Conservation (phyloP, 1,140 invertebrate genomes). For the Maconellicoccus hirsutus region DNA sequence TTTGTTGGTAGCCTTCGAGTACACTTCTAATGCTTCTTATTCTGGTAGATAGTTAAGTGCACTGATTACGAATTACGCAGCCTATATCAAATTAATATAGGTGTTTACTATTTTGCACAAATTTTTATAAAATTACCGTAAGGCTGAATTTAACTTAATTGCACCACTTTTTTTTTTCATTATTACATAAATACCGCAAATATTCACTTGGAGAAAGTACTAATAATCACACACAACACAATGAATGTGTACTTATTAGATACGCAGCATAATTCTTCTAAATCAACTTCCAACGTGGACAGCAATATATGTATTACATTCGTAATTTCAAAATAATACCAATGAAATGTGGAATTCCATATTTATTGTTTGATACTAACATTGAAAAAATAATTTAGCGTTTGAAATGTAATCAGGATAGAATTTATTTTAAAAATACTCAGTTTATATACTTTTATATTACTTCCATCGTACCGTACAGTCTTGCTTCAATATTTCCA, state of each 20-base stretch:
- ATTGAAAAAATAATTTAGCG: too few relatives aligned
- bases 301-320: conserved; percentile 13
- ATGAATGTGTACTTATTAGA: not conserved
- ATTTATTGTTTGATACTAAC: too few relatives aligned
- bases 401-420: too few relatives aligned
- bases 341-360: conserved; percentile 15
- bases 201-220: conserved; percentile 1
- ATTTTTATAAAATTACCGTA: not conserved
- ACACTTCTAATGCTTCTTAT: too few relatives aligned
- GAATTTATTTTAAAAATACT: too few relatives aligned
- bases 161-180: not conserved
- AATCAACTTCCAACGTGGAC: not conserved
- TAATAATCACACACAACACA: not conserved
- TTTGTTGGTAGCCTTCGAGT: too few relatives aligned
- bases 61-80: too few relatives aligned
- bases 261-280: conserved; percentile 15
- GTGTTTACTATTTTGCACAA: not conserved
- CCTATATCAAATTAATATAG: too few relatives aligned
- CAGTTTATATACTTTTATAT: too few relatives aligned
- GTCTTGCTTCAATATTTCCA: too few relatives aligned
- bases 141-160: not conserved
- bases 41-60: too few relatives aligned
- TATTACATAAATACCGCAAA: conserved; percentile 9
- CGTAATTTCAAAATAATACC: not conserved
- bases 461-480: too few relatives aligned